phyloP scores from a whole-genome alignment of 2,888 invertebrate genomes.

The Bombylius major region DNA sequence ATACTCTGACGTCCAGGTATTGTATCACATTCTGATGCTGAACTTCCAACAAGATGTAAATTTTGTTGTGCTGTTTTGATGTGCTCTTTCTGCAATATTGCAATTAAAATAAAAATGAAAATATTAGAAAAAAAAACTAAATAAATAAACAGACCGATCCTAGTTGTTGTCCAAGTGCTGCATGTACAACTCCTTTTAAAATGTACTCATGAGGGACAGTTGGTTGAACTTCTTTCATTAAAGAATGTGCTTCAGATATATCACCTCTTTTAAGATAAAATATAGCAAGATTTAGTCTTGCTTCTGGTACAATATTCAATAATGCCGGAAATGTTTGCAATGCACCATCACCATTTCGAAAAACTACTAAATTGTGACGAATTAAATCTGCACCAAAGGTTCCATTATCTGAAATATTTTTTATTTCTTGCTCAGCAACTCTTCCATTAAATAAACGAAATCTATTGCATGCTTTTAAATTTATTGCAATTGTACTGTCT shows the following conservation, averaged over 20 bases:
- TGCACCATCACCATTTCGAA: conserved; percentile 86
- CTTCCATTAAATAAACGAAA: conserved; percentile 84
- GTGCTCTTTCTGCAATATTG: conserved; percentile 65
- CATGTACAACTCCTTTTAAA: conserved; percentile 90
- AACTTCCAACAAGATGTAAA: conserved; percentile 91
- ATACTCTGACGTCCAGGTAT: conserved; percentile 95
- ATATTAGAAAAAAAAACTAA: background rate
- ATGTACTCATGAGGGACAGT: conserved; percentile 93
- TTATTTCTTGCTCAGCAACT: conserved; percentile 87
- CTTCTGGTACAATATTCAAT: conserved; percentile 93
- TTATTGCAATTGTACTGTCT: conserved; percentile 89
- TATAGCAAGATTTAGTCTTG: conserved; percentile 88
- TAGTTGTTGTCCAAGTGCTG: conserved; percentile 82
- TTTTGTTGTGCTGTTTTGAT: conserved; percentile 92
- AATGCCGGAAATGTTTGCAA: conserved; percentile 79
- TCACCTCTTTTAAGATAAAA: conserved; percentile 84
- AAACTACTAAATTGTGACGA: conserved; percentile 90
- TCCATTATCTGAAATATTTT: conserved; percentile 59
- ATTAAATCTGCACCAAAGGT: conserved; percentile 85
- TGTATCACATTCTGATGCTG: conserved; percentile 94
- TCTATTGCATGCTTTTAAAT: conserved; percentile 68
- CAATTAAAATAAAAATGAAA: background rate
- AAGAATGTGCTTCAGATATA: conserved; percentile 71
- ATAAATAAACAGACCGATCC: conserved; percentile 55
- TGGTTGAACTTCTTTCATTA: conserved; percentile 86